A percentile compares a stretch with the other conserved stretches of the same genome.
Evolutionary conservation across 2,888 invertebrate species (phyloP).

Genomic region (Pheosia gnoma): DNA sequence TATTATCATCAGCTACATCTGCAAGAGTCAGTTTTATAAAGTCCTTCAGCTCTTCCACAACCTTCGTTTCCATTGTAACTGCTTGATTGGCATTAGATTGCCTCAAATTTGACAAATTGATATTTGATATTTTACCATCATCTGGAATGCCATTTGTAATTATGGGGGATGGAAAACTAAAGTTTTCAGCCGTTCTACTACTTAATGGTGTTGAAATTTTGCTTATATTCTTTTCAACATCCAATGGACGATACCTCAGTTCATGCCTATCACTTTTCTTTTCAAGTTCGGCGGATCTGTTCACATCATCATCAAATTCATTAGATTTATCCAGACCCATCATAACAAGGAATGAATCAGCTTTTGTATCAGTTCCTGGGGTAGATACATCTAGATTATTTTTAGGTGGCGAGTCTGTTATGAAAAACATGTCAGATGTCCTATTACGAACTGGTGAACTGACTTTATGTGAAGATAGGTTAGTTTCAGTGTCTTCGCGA

Average conservation of each 20-base stretch:
- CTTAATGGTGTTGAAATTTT: conserved; percentile 75
- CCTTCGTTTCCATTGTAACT: conserved; percentile 47
- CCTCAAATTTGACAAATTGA: conserved; percentile 50
- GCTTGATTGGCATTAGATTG: conserved; percentile 38
- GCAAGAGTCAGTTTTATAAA: conserved; percentile 66
- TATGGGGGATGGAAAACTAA: conserved; percentile 62
- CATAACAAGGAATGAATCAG: conserved; percentile 74
- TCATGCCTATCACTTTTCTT: conserved; percentile 62
- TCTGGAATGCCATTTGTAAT: conserved; percentile 57
- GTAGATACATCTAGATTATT: conserved; percentile 45
- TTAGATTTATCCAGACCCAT: conserved; percentile 73
- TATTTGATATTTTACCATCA: conserved; percentile 49
- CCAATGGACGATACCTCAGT: conserved; percentile 51
- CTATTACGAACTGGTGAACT: conserved; percentile 57
- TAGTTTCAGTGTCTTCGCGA: conserved; percentile 65
- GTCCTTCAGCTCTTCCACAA: conserved; percentile 71
- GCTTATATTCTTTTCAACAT: conserved; percentile 66
- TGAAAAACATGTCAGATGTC: conserved; percentile 70
- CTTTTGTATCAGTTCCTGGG: conserved; percentile 57
- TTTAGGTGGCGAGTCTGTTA: conserved; percentile 69
- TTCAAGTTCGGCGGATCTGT: conserved; percentile 58
- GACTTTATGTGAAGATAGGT: conserved; percentile 48
- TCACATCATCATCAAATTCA: conserved; percentile 60
- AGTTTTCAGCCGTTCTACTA: conserved; percentile 55
- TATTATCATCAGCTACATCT: conserved; percentile 72